A percentile compares a stretch with the other conserved stretches of the same genome.
Conservation (phyloP, 2,113 vertebrate species). For the Bos indicus region DNA sequence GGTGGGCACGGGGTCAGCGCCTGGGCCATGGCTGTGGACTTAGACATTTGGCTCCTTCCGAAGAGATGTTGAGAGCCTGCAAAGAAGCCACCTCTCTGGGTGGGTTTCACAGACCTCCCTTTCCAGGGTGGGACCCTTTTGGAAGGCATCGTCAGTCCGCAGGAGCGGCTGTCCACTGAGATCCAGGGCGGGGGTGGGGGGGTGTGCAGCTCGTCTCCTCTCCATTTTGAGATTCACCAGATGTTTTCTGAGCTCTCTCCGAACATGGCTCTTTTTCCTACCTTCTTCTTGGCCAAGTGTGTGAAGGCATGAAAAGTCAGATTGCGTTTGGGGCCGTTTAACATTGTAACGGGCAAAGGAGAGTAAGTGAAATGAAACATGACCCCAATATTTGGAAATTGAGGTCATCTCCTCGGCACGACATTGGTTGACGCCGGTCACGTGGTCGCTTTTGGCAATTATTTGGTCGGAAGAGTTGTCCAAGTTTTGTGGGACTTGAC, state of each 20-base stretch:
- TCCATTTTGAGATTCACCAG: background rate
- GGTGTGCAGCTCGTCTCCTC: background rate
- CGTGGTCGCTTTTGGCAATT: constrained; percentile 32
- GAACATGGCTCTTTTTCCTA: background rate
- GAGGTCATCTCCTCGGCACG: constrained; percentile 54
- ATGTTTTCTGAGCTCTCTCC: constrained; percentile 45
- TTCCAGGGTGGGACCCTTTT: background rate
- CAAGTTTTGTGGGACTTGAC: constrained; percentile 46
- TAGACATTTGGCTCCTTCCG: background rate
- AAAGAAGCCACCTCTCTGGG: background rate
- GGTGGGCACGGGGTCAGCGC: background rate
- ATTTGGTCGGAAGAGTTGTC: constrained; percentile 43
- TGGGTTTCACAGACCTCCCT: background rate
- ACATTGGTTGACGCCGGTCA: constrained; percentile 46
- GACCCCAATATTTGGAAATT: constrained; percentile 75
- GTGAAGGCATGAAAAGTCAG: constrained; percentile 57
- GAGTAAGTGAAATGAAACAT: constrained; percentile 72
- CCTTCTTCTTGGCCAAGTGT: constrained; percentile 41
- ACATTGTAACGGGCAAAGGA: constrained; percentile 54
- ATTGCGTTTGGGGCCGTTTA: constrained; percentile 45
- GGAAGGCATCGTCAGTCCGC: background rate
- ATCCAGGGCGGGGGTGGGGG: background rate
- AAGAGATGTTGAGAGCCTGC: accelerated
- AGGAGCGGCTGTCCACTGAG: background rate
- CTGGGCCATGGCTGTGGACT: background rate